Base-by-base conservation (phyloP, 2,888 invertebrate genomes). In the Pardosa pseudoannulata region DNA sequence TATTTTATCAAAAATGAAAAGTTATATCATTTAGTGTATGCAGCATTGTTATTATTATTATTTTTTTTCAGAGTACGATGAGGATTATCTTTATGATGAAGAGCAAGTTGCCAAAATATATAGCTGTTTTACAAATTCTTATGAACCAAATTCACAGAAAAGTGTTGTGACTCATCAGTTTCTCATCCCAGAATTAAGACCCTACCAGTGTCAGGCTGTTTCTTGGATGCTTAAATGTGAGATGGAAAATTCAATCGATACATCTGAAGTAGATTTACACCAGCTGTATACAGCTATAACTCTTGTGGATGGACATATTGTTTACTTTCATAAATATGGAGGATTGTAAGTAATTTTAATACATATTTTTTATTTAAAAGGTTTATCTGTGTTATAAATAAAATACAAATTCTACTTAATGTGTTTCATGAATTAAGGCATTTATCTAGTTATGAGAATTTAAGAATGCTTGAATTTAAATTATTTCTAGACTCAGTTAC, bases 221-320 rank as follows among this genome's bases (percentile, higher is more conserved):
- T 90, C 91, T 46, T 96, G 96, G 96, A 94, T 96, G 94, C 89
- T 95, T 0, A 89, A 92, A 11, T 92, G 93, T 75, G 95, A 96
- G 91, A 88, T 46, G 23, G 85, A 50, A 13, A 78, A 74, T 6
- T 41, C 79, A 27, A 13, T 1, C 2, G 19, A 11, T 27, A 67
- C 36, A n/a, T 13, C 73, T 74, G 62, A 75, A 74, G 73, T 41
- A 16, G 29, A 88, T 27, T 78, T 91, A 2, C 91, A 92, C 89
- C 89, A 89, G 13, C 88, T 92, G 39, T 93, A 90, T 88, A 89
- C 89, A 27, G 90, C 91, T 86, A 81, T 92, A 16, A 85, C 81
- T 11, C 90, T 90, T 7, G 64, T 74, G n/a, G 91, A 92, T 89
- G 90, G 90, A 3, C 89, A 90, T 67, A 83, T 68, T 16, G 72